A percentile compares a stretch with the other conserved stretches of the same genome.
phyloP scores from a whole-genome alignment of 2,888 invertebrate genomes.

The Drosophila hawaiiensis region DNA sequence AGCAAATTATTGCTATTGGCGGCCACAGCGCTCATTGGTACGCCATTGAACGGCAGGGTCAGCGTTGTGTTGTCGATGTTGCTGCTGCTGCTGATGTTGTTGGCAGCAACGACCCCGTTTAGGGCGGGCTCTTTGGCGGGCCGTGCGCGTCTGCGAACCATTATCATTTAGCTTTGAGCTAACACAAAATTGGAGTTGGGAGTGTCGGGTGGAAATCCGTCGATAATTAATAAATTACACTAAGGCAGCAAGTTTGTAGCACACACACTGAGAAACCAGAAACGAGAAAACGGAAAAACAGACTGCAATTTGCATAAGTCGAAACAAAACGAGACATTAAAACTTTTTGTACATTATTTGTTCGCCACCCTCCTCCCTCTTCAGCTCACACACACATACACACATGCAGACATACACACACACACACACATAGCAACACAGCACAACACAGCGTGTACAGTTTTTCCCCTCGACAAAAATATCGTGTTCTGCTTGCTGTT shows the following conservation, averaged over 20 bases:
- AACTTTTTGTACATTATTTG: constrained; percentile 50
- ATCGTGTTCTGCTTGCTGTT: constrained; percentile 66
- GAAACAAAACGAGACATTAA: constrained; percentile 64
- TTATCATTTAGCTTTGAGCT: constrained; percentile 62
- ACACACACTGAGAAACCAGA: constrained; percentile 40
- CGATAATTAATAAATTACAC: constrained; percentile 49
- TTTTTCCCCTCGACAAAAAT: constrained; percentile 76
- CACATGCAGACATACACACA: neutral
- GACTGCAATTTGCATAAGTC: constrained; percentile 70
- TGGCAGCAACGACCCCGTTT: constrained; percentile 30
- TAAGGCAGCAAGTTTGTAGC: constrained; percentile 49
- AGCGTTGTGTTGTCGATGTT: constrained; percentile 17
- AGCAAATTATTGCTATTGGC: constrained; percentile 58
- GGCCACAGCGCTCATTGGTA: constrained; percentile 43
- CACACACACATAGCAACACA: constrained; percentile 15
- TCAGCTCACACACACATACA: constrained; percentile 32
- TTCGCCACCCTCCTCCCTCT: constrained; percentile 29
- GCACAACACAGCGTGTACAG: constrained; percentile 61
- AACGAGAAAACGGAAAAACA: constrained; percentile 39
- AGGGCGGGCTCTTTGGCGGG: constrained; percentile 62
- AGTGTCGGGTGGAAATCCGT: constrained; percentile 35
- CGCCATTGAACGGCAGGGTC: constrained; percentile 46
- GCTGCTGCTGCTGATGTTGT: constrained; percentile 3
- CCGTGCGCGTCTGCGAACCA: constrained; percentile 81
- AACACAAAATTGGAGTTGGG: constrained; percentile 16